A percentile compares a stretch with the other conserved stretches of the same genome.
Evolutionary conservation across 2,113 vertebrate species (phyloP).

Genomic region (Anoplopoma fimbria): DNA sequence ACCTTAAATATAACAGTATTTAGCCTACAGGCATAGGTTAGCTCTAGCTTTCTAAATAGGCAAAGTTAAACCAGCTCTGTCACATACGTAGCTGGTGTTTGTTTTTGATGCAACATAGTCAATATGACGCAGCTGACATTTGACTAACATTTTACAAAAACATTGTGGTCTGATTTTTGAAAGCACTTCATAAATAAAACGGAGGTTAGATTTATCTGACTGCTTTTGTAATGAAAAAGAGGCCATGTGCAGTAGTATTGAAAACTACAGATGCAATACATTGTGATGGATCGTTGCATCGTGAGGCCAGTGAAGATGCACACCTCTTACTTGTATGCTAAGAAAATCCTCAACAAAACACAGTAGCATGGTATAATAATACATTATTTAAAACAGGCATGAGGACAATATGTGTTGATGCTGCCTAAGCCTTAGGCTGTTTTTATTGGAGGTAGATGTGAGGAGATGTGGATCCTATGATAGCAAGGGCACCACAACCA

Average conservation of each 20-base stretch:
- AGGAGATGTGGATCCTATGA: constrained; percentile 26
- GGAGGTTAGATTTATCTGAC: neutral
- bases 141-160: too few relatives aligned
- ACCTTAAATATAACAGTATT: neutral
- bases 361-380: too few relatives aligned
- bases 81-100: neutral
- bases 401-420: constrained; percentile 7
- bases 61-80: neutral
- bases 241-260: neutral
- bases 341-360: neutral
- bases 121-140: neutral
- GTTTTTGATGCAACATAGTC: neutral
- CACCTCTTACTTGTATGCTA: neutral
- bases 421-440: neutral
- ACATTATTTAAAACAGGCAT: neutral
- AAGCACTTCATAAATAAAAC: neutral
- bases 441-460: constrained; percentile 7
- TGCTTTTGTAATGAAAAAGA: neutral
- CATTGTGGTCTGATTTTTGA: neutral
- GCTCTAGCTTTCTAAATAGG: neutral
- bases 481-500: constrained; percentile 27
- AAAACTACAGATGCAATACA: neutral
- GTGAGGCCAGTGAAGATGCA: too few relatives aligned
- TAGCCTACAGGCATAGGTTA: neutral
- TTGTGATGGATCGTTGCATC: neutral